These are phyloP conservation scores for Xiphydria camelus DNA, from an alignment of 2,888 invertebrate species.

Conservation along the genomic window DNA sequence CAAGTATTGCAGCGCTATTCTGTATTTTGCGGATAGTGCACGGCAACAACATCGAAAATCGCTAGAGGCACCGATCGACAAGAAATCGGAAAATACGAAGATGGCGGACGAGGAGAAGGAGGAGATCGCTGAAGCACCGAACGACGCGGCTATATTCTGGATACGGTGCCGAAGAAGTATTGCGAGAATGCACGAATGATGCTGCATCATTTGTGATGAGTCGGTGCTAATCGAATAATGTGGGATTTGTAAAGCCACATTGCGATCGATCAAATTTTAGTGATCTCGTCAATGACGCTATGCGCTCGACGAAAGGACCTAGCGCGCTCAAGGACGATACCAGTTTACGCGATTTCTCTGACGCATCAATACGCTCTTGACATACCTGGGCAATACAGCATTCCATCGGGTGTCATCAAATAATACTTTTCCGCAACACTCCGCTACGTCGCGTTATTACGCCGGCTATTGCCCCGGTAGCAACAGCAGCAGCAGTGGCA, in stretches of 20 bases:
- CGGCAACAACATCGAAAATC: not conserved
- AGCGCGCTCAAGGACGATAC: not conserved
- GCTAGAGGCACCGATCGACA: not conserved
- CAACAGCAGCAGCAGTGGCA: too few species aligned
- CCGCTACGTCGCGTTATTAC: too few species aligned
- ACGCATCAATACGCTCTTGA: too few species aligned
- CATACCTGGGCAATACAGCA: too few species aligned
- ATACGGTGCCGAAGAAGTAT: not conserved
- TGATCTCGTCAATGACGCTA: not conserved
- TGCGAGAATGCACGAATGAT: not conserved
- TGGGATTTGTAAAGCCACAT: not conserved
- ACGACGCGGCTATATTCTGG: not conserved
- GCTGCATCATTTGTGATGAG: not conserved
- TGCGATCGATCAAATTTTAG: not conserved
- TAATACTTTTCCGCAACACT: not conserved
- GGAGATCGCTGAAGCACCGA: not conserved
- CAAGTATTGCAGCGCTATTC: slow-evolving; percentile 4
- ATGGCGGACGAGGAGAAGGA: too few species aligned
- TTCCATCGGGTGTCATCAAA: too few species aligned
- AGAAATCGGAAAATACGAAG: not conserved
- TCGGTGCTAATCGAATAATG: too few species aligned
- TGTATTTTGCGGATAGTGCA: slow-evolving; percentile 3
- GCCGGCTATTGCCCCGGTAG: too few species aligned
- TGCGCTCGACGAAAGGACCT: not conserved
- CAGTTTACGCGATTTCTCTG: not conserved